Evolutionary conservation across 2,797 vertebrate species (phyloP).

Genomic region (Phataginus tricuspis): DNA sequence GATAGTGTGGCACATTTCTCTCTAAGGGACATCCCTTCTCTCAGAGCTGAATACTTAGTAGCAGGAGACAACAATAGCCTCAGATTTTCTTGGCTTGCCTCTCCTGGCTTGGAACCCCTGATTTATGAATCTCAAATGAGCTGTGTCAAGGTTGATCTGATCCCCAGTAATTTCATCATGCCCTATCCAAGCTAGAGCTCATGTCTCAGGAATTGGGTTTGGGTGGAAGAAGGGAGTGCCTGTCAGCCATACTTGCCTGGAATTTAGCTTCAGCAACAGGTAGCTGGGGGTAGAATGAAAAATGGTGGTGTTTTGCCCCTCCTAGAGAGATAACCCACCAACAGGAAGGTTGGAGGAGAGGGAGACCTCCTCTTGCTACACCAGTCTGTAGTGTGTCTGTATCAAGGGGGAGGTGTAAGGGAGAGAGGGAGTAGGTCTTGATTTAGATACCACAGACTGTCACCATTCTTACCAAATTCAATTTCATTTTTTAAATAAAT

Average conservation of each 20-base stretch:
- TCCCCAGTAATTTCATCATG: background rate
- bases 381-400: background rate
- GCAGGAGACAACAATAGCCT: background rate
- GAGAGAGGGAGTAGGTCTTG: background rate
- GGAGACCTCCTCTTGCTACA: background rate
- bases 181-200: background rate
- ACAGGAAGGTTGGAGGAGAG: background rate
- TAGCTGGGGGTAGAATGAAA: background rate
- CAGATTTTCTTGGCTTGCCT: background rate
- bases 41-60: background rate
- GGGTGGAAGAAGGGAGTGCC: background rate
- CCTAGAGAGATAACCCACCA: background rate
- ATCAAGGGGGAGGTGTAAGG: background rate
- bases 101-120: background rate
- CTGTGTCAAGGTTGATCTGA: background rate
- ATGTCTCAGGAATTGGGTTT: background rate
- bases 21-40: background rate
- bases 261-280: background rate
- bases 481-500: background rate
- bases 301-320: background rate
- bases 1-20: background rate
- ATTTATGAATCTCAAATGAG: background rate
- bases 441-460: background rate
- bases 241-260: background rate
- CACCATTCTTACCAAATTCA: background rate